These are phyloP conservation scores for Stichodactyla helianthus DNA, from an alignment of 64 coral and sea anemone species.

Conservation along the genomic window DNA sequence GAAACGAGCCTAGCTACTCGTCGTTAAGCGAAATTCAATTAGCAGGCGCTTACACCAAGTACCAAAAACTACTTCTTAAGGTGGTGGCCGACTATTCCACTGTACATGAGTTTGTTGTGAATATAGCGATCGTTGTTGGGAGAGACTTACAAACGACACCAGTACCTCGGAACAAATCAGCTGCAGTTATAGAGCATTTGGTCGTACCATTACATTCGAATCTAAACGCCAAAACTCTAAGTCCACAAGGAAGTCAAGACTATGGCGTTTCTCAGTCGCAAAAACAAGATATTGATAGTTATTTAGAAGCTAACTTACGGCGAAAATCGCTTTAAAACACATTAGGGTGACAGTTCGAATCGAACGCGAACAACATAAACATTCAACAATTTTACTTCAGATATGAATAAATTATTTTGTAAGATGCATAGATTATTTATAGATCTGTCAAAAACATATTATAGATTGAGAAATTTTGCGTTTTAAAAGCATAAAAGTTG, in stretches of 20 bases:
- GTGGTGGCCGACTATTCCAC: slow-evolving; percentile 66
- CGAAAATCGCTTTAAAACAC: slow-evolving; percentile 9
- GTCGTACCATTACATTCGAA: slow-evolving; percentile 50
- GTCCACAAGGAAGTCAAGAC: slow-evolving; percentile 54
- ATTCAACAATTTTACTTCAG: slow-evolving; percentile 9
- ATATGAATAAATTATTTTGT: slow-evolving; percentile 26
- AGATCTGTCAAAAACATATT: slow-evolving; percentile 9
- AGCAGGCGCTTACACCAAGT: slow-evolving; percentile 70
- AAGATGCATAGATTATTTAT: slow-evolving; percentile 15
- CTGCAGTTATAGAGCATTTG: slow-evolving; percentile 79
- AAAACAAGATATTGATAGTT: slow-evolving; percentile 8
- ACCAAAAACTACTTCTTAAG: slow-evolving; percentile 69
- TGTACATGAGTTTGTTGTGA: slow-evolving; percentile 77
- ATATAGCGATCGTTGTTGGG: slow-evolving; percentile 81
- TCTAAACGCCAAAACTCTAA: slow-evolving; percentile 39
- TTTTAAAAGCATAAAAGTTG: neutral
- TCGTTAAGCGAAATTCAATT: slow-evolving; percentile 62
- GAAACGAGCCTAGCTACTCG: slow-evolving; percentile 83
- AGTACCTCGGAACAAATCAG: slow-evolving; percentile 75
- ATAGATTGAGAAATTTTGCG: neutral
- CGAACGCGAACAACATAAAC: neutral
- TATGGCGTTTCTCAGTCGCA: neutral
- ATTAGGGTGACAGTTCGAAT: neutral
- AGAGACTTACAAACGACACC: slow-evolving; percentile 71
- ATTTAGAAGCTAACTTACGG: neutral